Conservation (phyloP, 2,888 invertebrate species). For the Formica aserva region DNA sequence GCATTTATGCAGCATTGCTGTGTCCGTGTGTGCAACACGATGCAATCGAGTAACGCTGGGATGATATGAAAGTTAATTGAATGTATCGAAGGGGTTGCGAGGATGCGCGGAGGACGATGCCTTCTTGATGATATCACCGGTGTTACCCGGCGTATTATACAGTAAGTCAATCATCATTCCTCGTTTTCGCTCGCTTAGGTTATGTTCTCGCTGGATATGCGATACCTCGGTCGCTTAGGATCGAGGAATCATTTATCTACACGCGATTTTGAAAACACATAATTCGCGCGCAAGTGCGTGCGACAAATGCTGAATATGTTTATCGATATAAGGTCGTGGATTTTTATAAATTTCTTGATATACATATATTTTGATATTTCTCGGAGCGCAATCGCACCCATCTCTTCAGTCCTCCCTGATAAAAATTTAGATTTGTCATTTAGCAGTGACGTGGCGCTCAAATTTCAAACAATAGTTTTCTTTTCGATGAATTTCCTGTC, state of each 20-base stretch:
- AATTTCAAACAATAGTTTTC: too few relatives aligned
- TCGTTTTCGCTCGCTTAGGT: slow-evolving; percentile 49
- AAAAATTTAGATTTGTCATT: background rate
- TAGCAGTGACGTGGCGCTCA: background rate
- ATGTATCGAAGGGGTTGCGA: slow-evolving; percentile 1
- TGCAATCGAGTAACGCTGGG: background rate
- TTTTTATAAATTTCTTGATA: background rate
- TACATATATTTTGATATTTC: too few relatives aligned
- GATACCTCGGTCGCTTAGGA: background rate
- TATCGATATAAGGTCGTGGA: background rate
- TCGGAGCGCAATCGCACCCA: too few relatives aligned
- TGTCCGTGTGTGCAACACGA: background rate
- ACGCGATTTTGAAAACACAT: background rate
- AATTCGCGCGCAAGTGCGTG: background rate
- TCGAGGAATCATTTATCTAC: background rate
- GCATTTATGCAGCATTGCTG: background rate
- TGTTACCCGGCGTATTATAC: slow-evolving; percentile 17
- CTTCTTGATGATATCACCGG: background rate
- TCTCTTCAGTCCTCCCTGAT: background rate
- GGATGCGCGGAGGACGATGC: background rate
- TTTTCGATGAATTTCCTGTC: too few relatives aligned
- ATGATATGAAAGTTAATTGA: slow-evolving; percentile 31
- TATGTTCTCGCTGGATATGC: slow-evolving; percentile 18
- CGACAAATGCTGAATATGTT: background rate
- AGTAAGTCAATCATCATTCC: slow-evolving; percentile 54